Evolutionary conservation across 2,888 invertebrate genomes (phyloP), one percentile per base, ranked within the genome.

Genomic region (Rugalucina vietnamica): DNA sequence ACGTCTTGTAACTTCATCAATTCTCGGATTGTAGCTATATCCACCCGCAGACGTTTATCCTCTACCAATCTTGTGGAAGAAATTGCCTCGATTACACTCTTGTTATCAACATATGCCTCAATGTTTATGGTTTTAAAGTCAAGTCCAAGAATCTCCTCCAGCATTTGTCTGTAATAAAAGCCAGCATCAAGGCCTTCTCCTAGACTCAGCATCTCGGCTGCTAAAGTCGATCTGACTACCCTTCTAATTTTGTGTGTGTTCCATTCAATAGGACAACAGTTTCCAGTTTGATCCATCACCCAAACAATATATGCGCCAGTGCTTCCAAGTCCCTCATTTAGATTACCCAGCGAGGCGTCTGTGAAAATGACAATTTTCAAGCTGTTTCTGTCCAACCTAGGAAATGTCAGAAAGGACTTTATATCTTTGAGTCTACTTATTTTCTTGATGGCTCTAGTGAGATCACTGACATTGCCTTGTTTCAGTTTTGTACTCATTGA

Each of bases 11-110:
- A 54, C 54, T 54, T 54, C 54, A 54, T 18, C n/a, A 21, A 14
- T 54, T 54, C 54, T 24, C n/a, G 54, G 54, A 54, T 21, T 54
- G 54, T 54, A 54, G 79, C 86, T 70, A 86, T 83, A 65, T 86
- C 82, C 24, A 83, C 77, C 12, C 54, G 54, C 18, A n/a, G 69
- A 4, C 80, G 80, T 78, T 54, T 82, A 57, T 79, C 85, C 18
- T 76, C 76, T 12, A 85, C 85, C 34, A 85, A 43, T 77, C 70
- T 82, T 39, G 85, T 79, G n/a, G 79, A 85, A 27, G 69, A n/a
- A 4, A 77, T 18, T 69, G 85, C 82, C 32, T 80, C 82, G 29
- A 79, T 69, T 1, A 85, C 82, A 77, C 82, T 80, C 70, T 79
- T 82, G 70, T 77, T 82, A 70, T 85, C 85, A 50, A 81, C 79